phyloP scores from a whole-genome alignment of 1,140 invertebrate species.

The Telenomus remus region DNA sequence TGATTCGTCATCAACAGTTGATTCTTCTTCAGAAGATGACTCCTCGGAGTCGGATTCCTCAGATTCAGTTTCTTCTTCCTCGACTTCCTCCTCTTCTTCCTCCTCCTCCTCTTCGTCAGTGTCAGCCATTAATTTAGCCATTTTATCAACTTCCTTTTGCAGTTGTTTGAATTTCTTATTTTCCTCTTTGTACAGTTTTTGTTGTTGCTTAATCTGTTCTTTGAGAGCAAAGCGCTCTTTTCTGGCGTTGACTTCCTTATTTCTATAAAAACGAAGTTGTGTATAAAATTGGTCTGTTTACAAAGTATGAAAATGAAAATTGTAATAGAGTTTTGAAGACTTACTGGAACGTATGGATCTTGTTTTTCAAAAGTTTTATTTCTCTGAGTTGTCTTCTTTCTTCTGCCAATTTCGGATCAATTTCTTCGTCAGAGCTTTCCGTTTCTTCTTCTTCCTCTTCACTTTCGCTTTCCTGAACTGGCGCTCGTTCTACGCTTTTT shows the following conservation, averaged over 20 bases:
- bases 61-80: constrained; percentile 77
- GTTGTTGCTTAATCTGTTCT: constrained; percentile 86
- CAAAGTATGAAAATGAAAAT: constrained; percentile 7
- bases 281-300: too few species aligned
- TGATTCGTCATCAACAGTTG: constrained; percentile 79
- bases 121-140: constrained; percentile 89
- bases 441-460: constrained; percentile 82
- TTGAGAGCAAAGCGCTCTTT: constrained; percentile 86
- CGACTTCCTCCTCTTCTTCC: constrained; percentile 79
- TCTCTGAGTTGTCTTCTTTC: constrained; percentile 79
- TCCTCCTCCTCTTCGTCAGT: constrained; percentile 82
- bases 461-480: constrained; percentile 76
- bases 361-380: constrained; percentile 84
- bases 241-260: constrained; percentile 85
- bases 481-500: constrained; percentile 70
- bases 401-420: constrained; percentile 76
- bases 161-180: constrained; percentile 85
- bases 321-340: constrained; percentile 10
- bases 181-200: constrained; percentile 82
- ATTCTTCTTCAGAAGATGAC: constrained; percentile 76
- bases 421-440: constrained; percentile 72
- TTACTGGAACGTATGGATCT: constrained; percentile 84
- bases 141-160: constrained; percentile 91
- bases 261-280: constrained; percentile 70
- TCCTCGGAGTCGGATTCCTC: constrained; percentile 80